Conservation (phyloP, 2,888 invertebrate genomes). For the Smittia aterrima region DNA sequence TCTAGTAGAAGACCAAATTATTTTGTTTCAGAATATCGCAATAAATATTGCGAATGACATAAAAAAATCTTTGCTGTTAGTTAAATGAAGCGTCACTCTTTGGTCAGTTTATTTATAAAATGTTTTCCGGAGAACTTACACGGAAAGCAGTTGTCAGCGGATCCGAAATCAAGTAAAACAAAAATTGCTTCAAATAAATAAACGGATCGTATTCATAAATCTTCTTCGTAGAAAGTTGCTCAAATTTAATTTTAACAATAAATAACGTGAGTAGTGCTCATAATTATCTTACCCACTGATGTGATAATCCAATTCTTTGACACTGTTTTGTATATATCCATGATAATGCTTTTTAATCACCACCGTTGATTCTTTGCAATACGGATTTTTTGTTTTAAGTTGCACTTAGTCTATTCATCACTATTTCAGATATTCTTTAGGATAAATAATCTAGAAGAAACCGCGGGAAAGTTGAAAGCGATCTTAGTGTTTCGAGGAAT, state of each 20-base stretch:
- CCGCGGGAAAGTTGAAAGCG: not conserved
- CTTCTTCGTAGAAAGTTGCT: too few species aligned
- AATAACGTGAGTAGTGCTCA: too few species aligned
- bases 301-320: slow-evolving; percentile 15
- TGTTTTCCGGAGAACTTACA: slow-evolving; percentile 27
- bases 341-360: not conserved
- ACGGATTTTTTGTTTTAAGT: not conserved
- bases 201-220: not conserved
- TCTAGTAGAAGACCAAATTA: too few species aligned
- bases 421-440: not conserved
- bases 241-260: too few species aligned
- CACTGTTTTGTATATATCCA: not conserved
- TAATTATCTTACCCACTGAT: slow-evolving; percentile 19
- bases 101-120: too few species aligned
- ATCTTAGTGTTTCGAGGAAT: not conserved
- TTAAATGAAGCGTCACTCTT: too few species aligned
- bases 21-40: too few species aligned
- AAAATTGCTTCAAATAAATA: slow-evolving; percentile 30
- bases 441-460: slow-evolving; percentile 11
- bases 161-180: slow-evolving; percentile 3
- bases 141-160: slow-evolving; percentile 38
- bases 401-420: not conserved
- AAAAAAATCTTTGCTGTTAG: too few species aligned
- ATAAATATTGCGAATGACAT: too few species aligned
- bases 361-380: not conserved